Evolutionary conservation across 2,113 vertebrate genomes (phyloP).

Genomic region (Actenoides lindsayi): DNA sequence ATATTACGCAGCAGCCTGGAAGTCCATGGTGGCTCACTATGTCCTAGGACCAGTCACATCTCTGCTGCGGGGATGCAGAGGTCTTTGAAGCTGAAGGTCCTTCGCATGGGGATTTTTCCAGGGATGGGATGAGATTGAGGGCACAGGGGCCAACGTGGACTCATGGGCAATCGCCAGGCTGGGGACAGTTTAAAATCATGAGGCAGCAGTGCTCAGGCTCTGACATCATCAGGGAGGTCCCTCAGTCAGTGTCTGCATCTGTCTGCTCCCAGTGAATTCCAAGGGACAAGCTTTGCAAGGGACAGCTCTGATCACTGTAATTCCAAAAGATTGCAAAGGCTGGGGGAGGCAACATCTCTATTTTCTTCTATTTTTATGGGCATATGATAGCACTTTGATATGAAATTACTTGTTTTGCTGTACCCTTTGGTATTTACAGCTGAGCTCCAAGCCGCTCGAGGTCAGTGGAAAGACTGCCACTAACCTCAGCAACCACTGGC

Average conservation of each 20-base stretch:
- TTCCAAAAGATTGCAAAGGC: not conserved
- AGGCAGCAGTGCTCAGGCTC: rapidly evolving
- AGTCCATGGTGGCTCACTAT: rapidly evolving
- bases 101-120: not conserved
- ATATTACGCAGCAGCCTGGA: rapidly evolving
- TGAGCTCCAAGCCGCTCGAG: not conserved
- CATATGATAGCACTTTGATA: constrained; percentile 42
- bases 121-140: not conserved
- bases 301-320: not conserved
- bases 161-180: not conserved
- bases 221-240: not conserved
- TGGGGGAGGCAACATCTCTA: not conserved
- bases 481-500: not conserved
- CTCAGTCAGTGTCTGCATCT: not conserved
- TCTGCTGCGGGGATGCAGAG: not conserved
- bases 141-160: rapidly evolving
- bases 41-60: no score
- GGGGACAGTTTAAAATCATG: not conserved
- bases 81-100: not conserved
- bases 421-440: not conserved
- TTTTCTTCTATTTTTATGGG: constrained; percentile 45
- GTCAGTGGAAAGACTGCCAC: constrained; percentile 8
- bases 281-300: not conserved
- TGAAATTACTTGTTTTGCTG: constrained; percentile 32
- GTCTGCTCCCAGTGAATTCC: rapidly evolving